Base-by-base conservation (phyloP, 2,888 invertebrate genomes). In the Ectropis crepuscularia region DNA sequence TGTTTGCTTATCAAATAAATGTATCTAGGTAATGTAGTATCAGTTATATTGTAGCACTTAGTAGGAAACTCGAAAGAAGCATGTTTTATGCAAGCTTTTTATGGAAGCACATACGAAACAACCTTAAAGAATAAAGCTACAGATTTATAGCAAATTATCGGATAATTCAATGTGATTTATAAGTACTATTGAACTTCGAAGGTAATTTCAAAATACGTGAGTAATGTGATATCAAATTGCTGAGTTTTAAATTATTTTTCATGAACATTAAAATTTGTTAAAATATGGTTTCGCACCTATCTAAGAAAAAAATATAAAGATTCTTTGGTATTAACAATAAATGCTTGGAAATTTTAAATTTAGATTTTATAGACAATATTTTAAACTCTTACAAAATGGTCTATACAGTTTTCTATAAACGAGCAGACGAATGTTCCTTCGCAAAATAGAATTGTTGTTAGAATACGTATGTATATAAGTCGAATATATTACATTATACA, bases 401-500 rank as follows among this genome's bases (percentile, higher is more conserved):
- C 68, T 81, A 80, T 81, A 77, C 51, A 60, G 64, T 49, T 74
- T 71, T 77, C 76, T 78, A 77, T 77, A 81, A 83, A 85, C 79
- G 68, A 79, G 82, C 84, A 83, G 87, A 82, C 88, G 83, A 83
- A 82, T 82, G 81, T 83, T 74, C 81, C 74, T 78, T 84, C 77
- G 77, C 81, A 83, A 84, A 83, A 86, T 84, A 83, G 78, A 80
- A 77, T 71, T 76, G 82, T 77, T 78, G 79, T 74, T 73, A 75
- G 74, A 77, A 75, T 74, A 65, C 64, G 60, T 58, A 61, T 61
- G 60, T 63, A 61, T 61, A 65, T 61, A 57, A 60, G 46, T 68
- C 57, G 55, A 60, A 63, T 71, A 72, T 68, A 68, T 61, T 65
- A 63, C 64, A 64, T 64, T 67, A 65, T 70, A 72, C 68, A 72